Base-by-base conservation (phyloP, 2,888 invertebrate species). In the Agriopis leucophaearia region DNA sequence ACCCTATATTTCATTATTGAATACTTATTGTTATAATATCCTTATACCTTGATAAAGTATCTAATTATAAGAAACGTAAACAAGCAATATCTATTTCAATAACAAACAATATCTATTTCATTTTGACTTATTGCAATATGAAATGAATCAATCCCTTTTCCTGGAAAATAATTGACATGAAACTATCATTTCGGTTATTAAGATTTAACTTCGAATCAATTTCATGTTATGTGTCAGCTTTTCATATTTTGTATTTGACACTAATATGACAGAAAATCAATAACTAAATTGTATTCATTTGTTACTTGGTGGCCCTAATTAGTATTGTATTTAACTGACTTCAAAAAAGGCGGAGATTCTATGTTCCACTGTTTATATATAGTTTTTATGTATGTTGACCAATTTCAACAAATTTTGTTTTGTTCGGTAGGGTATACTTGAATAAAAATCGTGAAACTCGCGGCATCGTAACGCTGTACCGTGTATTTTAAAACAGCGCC, bases 131-230 rank as follows among this genome's bases (percentile, higher is more conserved):
- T 63, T 51, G 40, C 40, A 50, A 52, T 51, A 45, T 50, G 63
- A 58, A 57, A 59, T 47, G 47, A 57, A 36, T 66, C 45, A 44
- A 10, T 44, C 59, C 40, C 13, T 27, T 67, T 62, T 51, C 48
- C 54, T 48, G n/a, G 5, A 63, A 65, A 64, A 13, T 68, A 71
- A 73, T 67, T 73, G 73, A 58, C 69, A 54, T 69, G 47, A 69
- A 54, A 52, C 58, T 58, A 64, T 70, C 47, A 40, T 61, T 59
- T 44, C 40, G 36, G 3, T 60, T 65, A 61, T 50, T 35, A 61
- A 9, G 42, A 55, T 10, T 54, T 42, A 51, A 16, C 13, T 48
- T 15, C 36, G 54, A 64, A 51, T 45, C 36, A 54, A 35, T 58
- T n/a, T n/a, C 9, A 58, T 62, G 58, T 61, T 35, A 27, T 35